Conservation (phyloP, 2,797 vertebrate species). For the Hypotaenidia philippensis region DNA sequence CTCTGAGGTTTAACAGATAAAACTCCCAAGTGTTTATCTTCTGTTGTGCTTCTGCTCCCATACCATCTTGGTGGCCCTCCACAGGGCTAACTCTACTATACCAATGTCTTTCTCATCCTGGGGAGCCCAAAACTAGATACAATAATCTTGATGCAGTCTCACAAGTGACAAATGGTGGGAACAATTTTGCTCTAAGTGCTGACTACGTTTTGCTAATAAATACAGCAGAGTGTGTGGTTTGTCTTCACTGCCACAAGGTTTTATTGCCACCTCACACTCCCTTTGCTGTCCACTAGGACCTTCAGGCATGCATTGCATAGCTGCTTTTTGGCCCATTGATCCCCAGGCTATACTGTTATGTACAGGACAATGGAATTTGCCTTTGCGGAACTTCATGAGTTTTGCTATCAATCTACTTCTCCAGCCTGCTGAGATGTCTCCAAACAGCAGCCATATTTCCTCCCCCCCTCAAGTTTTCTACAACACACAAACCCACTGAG, state of each 20-base stretch:
- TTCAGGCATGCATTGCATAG: neutral
- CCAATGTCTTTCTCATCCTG: neutral
- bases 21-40: neutral
- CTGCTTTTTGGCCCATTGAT: neutral
- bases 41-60: fast-evolving
- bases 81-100: neutral
- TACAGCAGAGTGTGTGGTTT: fast-evolving
- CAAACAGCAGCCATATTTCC: neutral
- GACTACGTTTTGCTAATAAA: neutral
- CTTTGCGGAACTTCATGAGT: neutral
- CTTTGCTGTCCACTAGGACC: neutral
- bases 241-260: neutral
- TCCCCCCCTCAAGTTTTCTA: neutral
- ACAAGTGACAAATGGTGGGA: neutral
- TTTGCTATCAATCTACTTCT: neutral
- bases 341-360: neutral
- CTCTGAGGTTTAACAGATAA: neutral
- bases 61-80: neutral
- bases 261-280: neutral
- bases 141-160: neutral
- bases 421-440: neutral
- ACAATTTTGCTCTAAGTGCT: neutral
- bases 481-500: neutral
- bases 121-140: neutral
- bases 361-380: neutral